Percentiles rank a stretch among this genome's conserved stretches.
Conservation (phyloP, 1,140 invertebrate genomes). For the Sycobia sp. region DNA sequence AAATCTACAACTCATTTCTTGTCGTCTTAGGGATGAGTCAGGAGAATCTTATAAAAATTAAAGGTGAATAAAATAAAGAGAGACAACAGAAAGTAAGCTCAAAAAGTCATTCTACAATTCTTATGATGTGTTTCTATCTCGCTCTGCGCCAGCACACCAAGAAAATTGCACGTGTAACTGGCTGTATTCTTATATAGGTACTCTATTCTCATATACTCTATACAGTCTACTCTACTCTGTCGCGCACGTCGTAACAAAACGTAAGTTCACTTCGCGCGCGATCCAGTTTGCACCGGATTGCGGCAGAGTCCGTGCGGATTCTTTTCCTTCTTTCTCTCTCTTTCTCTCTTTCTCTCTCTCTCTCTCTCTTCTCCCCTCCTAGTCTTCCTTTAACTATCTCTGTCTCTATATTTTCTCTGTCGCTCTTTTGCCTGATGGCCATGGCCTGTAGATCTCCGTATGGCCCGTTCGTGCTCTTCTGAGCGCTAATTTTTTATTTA, state of each 20-base stretch:
- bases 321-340: slow-evolving; percentile 15
- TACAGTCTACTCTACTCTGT: too few relatives aligned
- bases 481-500: neutral
- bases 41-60: too few relatives aligned
- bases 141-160: neutral
- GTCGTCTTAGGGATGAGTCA: too few relatives aligned
- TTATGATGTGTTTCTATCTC: too few relatives aligned
- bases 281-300: slow-evolving; percentile 31
- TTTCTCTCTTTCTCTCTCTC: neutral
- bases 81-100: too few relatives aligned
- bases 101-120: too few relatives aligned
- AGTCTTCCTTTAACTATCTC: neutral
- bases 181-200: too few relatives aligned
- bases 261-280: neutral
- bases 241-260: neutral
- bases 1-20: too few relatives aligned
- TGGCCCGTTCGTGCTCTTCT: neutral
- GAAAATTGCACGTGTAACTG: too few relatives aligned
- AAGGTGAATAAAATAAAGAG: too few relatives aligned
- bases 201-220: too few relatives aligned
- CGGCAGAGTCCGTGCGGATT: slow-evolving; percentile 16
- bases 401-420: neutral
- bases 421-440: too few relatives aligned
- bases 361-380: neutral
- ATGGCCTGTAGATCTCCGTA: neutral